Conservation (phyloP, 1,140 invertebrate genomes). For the Saxidomus purpurata region DNA sequence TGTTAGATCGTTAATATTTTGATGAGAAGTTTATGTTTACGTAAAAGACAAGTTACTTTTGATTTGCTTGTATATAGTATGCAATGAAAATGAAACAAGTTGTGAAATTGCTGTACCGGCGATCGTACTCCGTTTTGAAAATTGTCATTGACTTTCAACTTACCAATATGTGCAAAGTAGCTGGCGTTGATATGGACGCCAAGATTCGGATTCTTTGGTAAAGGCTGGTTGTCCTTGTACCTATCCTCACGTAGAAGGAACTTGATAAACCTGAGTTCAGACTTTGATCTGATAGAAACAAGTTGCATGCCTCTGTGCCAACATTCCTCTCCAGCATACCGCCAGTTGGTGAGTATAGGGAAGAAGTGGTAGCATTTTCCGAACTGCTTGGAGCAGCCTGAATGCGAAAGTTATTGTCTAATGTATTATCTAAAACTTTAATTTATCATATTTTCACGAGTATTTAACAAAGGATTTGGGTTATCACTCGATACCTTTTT, state of each 20-base stretch:
- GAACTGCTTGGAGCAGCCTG: not conserved
- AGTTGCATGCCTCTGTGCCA: not conserved
- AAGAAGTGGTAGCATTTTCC: not conserved
- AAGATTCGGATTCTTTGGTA: not conserved
- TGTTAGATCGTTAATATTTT: too few relatives aligned
- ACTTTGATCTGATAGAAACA: not conserved
- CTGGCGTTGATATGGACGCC: not conserved
- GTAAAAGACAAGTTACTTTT: too few relatives aligned
- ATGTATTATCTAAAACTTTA: too few relatives aligned
- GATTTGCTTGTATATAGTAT: too few relatives aligned
- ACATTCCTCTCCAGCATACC: not conserved
- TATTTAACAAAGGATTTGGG: too few relatives aligned
- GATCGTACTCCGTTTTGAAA: too few relatives aligned
- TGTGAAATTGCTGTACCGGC: too few relatives aligned
- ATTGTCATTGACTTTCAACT: not conserved
- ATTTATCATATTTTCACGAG: too few relatives aligned
- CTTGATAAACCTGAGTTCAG: not conserved
- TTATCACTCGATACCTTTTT: too few relatives aligned
- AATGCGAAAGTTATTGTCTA: not conserved
- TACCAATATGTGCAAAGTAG: conserved; percentile 13
- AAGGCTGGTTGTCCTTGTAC: not conserved
- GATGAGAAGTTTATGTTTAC: too few relatives aligned
- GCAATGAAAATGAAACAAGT: too few relatives aligned
- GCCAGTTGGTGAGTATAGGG: not conserved
- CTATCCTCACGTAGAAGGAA: not conserved